Evolutionary conservation across 2,797 vertebrate genomes (phyloP).

Genomic region (Brachyrhaphis roseni): DNA sequence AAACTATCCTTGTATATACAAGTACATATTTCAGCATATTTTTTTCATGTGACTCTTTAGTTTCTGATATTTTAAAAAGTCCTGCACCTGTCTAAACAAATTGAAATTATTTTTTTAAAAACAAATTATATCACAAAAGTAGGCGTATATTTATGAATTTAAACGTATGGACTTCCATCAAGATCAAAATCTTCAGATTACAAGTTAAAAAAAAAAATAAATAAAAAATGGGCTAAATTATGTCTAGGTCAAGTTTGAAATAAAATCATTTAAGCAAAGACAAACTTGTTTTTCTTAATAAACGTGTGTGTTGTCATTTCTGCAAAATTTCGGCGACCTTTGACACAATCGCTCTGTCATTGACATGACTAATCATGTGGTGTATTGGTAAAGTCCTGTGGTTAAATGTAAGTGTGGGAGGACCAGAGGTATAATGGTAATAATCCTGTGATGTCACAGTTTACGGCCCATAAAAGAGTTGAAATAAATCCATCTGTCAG

Average conservation of each 20-base stretch:
- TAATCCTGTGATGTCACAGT: constrained; percentile 23
- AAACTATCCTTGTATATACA: neutral
- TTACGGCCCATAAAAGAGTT: neutral
- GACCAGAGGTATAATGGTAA: neutral
- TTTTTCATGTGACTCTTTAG: neutral
- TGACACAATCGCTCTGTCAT: constrained; percentile 9
- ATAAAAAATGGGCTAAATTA: neutral
- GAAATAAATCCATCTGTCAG: neutral
- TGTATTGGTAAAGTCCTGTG: neutral
- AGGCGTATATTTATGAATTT: neutral
- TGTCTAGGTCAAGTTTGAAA: neutral
- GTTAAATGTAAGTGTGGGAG: constrained; percentile 3
- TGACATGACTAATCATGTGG: constrained; percentile 42
- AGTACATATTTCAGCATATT: too few species aligned
- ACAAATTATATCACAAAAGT: neutral
- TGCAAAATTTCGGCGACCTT: constrained; percentile 5
- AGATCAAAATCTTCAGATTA: neutral
- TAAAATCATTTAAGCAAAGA: neutral
- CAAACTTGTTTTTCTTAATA: neutral
- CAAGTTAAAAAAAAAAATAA: neutral
- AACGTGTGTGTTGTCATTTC: neutral
- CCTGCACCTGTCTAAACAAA: neutral
- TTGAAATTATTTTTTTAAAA: neutral
- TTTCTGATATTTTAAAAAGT: neutral
- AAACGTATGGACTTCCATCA: neutral